Base-by-base conservation (phyloP, 2,888 invertebrate species). In the Orchestes rusci region DNA sequence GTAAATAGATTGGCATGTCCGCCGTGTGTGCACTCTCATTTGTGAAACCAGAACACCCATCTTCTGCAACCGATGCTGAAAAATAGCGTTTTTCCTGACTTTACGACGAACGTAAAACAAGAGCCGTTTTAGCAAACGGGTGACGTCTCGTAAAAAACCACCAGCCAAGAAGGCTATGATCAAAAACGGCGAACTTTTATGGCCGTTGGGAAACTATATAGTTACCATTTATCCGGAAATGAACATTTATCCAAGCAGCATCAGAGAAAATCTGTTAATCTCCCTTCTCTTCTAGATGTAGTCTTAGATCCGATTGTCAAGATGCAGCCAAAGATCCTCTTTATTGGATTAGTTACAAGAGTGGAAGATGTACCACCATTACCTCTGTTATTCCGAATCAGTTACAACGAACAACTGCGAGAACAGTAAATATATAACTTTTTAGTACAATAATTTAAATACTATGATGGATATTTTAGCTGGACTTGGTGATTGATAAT, bases 291-390 rank as follows among this genome's bases (percentile, higher is more conserved):
- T 40, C 13, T 56, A 80, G 79, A 62, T 96, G 96, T 70, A 93
- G 90, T 59, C 73, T 93, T 46, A 79, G 90, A 52, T 87, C 88
- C 40, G 90, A 88, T 64, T 96, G 96, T 68, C 86, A 88, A 63
- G 90, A 90, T 61, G 89, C 91, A 54, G 90, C 90, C 31, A 85
- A 88, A 66, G 90, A 93, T 73, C 88, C 90, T 2, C 73, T 93
- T 34, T 90, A 92, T 65, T 96, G 96, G 96, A 88, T 96, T 60
- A 88, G 92, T 39, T 96, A 95, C 70, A 92, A 90, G 65, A 93
- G 91, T 63, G 91, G 92, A n/a, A 83, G 92, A 62, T 96, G 96
- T 69, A 94, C 95, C 13, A 90, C 90, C 45, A 95, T 96, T 60
- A 91, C 92, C 17, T 83, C 82, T 62, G 94, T 96, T 45, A 82